A percentile compares a stretch with the other conserved stretches of the same genome.
Evolutionary conservation across 92 coral and sea anemone genomes (phyloP).

Genomic region (Heteractis magnifica): DNA sequence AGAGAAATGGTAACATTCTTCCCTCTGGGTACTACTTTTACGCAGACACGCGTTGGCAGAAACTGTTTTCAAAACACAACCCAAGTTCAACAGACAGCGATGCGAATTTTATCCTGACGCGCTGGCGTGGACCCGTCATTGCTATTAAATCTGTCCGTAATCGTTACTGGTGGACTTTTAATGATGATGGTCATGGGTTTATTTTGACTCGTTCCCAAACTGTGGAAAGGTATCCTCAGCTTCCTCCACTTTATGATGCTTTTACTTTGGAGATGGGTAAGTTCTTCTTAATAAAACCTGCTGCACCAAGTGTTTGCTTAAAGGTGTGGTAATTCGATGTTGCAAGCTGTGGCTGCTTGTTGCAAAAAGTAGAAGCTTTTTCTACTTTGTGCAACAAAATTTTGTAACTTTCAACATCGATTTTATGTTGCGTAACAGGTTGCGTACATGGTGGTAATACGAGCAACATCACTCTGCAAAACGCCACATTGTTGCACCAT

Average conservation of each 20-base stretch:
- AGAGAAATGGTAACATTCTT: not conserved
- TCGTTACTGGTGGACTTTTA: constrained; percentile 30
- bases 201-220: not conserved
- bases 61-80: not conserved
- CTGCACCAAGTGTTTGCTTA: too few species aligned
- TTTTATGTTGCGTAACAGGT: too few species aligned
- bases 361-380: too few species aligned
- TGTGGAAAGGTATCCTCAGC: not conserved
- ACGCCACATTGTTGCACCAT: too few species aligned
- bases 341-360: too few species aligned
- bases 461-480: too few species aligned
- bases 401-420: too few species aligned
- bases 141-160: constrained; percentile 29
- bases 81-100: constrained; percentile 1
- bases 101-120: constrained; percentile 27
- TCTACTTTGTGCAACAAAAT: too few species aligned
- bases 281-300: not conserved
- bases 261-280: constrained; percentile 14
- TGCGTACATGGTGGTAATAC: too few species aligned
- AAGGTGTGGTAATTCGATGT: too few species aligned
- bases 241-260: constrained; percentile 15
- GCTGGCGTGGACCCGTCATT: constrained; percentile 56
- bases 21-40: constrained; percentile 47
- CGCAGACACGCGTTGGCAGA: not conserved
- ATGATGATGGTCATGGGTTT: constrained; percentile 25